phyloP scores from a whole-genome alignment of 2,888 invertebrate genomes.

The Pachydiplax longipennis region DNA sequence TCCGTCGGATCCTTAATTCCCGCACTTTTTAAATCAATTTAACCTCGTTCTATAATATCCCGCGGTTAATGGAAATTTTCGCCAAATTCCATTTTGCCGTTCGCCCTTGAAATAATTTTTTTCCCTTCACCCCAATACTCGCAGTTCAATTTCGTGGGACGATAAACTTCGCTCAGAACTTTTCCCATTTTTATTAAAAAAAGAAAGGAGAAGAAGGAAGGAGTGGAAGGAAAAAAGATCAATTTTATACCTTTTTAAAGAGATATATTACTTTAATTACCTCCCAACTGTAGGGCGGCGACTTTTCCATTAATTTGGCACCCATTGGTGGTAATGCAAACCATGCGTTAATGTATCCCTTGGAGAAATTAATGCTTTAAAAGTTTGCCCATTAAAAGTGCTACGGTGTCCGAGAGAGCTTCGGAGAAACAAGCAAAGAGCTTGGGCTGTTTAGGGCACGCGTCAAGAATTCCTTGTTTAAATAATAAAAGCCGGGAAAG shows the following conservation, averaged over 20 bases:
- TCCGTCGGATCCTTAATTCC: neutral
- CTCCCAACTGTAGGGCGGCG: neutral
- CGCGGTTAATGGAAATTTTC: constrained; percentile 20
- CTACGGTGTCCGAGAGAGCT: neutral
- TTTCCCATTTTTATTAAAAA: neutral
- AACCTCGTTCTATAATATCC: constrained; percentile 10
- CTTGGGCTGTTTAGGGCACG: neutral
- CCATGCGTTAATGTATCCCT: constrained; percentile 3
- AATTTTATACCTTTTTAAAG: neutral
- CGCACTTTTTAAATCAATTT: constrained; percentile 8
- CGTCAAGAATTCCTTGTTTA: neutral
- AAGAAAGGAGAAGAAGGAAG: neutral
- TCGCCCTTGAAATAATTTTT: neutral
- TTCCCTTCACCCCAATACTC: neutral
- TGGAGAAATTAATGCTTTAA: constrained; percentile 31
- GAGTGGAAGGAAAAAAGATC: no score
- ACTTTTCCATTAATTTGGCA: constrained; percentile 30
- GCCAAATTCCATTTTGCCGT: constrained; percentile 12
- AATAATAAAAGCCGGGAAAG: neutral
- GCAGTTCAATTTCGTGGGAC: constrained; percentile 4
- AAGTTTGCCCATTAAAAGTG: constrained; percentile 13
- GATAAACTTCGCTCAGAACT: constrained; percentile 27
- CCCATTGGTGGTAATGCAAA: constrained; percentile 14
- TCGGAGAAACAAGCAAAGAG: neutral
- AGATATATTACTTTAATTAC: constrained; percentile 42